These are phyloP conservation scores for Aepyceros melampus DNA, from an alignment of 2,113 vertebrate genomes.

Conservation along the genomic window DNA sequence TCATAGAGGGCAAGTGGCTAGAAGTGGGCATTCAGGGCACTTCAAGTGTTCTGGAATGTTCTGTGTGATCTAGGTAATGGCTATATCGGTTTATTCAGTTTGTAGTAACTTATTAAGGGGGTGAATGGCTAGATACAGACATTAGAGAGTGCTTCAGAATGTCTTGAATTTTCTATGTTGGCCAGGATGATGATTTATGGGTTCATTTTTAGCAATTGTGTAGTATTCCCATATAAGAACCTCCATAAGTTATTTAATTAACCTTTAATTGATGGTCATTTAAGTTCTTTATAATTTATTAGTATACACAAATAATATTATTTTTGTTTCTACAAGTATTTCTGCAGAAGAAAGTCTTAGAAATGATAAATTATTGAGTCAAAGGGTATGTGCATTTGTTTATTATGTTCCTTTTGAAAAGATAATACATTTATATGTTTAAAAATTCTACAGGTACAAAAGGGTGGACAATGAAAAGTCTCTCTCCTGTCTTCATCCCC, in stretches of 20 bases:
- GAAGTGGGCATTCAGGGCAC: neutral
- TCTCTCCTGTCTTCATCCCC: neutral
- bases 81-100: neutral
- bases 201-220: constrained; percentile 28
- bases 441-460: neutral
- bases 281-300: constrained; percentile 21
- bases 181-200: neutral
- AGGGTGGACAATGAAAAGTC: neutral
- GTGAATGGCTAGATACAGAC: neutral
- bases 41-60: constrained; percentile 5
- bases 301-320: constrained; percentile 3
- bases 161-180: neutral
- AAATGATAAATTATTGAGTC: constrained; percentile 1
- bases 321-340: constrained; percentile 45
- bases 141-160: neutral
- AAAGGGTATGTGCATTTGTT: constrained; percentile 25
- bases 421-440: neutral
- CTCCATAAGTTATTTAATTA: neutral
- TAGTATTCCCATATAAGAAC: constrained; percentile 8
- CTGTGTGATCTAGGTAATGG: neutral
- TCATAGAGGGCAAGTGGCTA: neutral
- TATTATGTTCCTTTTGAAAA: constrained; percentile 35
- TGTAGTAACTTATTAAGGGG: neutral
- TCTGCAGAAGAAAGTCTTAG: constrained; percentile 34
- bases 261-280: constrained; percentile 24